A percentile compares a stretch with the other conserved stretches of the same genome.
These are phyloP conservation scores for Chiloscyllium plagiosum DNA, from an alignment of 2,113 vertebrate genomes.

Conservation along the genomic window DNA sequence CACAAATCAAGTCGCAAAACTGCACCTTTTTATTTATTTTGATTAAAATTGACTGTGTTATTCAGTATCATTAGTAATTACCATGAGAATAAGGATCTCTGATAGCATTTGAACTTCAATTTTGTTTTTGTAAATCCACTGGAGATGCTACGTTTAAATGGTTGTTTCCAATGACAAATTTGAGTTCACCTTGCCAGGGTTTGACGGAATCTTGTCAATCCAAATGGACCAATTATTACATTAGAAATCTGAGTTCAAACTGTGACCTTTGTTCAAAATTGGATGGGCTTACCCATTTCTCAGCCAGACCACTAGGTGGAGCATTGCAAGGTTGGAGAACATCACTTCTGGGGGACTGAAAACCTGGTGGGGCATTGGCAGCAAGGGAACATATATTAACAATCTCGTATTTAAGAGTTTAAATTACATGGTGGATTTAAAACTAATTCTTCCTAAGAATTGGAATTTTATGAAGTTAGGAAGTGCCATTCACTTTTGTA, in stretches of 20 bases:
- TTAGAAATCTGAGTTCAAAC: too few species aligned
- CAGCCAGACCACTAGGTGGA: conserved; percentile 5
- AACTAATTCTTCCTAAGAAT: not conserved
- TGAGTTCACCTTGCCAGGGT: not conserved
- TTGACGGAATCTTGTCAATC: not conserved
- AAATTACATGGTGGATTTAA: not conserved
- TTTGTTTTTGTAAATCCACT: not conserved
- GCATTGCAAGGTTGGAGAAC: not conserved
- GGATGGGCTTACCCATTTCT: not conserved
- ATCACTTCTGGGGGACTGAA: conserved; percentile 24
- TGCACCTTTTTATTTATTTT: not conserved
- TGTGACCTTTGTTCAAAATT: not conserved
- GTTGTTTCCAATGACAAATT: not conserved
- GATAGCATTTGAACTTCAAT: not conserved
- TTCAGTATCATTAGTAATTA: not conserved
- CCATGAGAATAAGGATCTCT: not conserved
- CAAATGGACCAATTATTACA: not conserved
- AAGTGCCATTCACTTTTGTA: conserved; percentile 13
- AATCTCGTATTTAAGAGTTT: not conserved
- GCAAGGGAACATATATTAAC: conserved; percentile 19
- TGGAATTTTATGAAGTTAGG: not conserved
- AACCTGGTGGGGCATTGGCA: conserved; percentile 38
- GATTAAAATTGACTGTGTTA: not conserved
- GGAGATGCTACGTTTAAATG: not conserved
- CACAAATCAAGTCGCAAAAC: not conserved